Evolutionary conservation across 92 coral and sea anemone species (phyloP).

Genomic region (Umimayanthus kanabou): DNA sequence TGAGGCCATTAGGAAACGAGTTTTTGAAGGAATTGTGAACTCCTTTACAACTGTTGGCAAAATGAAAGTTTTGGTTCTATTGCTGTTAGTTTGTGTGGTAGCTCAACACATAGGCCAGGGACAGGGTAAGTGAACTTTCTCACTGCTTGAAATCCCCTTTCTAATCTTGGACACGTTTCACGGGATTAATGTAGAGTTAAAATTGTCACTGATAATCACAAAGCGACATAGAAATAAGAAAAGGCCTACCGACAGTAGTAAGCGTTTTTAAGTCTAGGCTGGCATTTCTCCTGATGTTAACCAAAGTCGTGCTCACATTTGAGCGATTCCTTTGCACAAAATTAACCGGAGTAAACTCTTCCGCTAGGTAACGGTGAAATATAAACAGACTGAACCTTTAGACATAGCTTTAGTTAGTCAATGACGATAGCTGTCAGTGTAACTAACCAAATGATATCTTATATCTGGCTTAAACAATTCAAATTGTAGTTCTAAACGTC

Average conservation of each 20-base stretch:
- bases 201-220: not conserved
- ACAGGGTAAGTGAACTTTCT: not conserved
- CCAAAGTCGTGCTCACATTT: too few relatives aligned
- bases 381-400: not conserved
- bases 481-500: too few relatives aligned
- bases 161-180: not conserved
- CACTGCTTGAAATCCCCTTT: not conserved
- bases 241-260: not conserved
- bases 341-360: not conserved
- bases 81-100: slow-evolving; percentile 25
- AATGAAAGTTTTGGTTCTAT: slow-evolving; percentile 28
- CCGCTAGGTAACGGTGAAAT: not conserved
- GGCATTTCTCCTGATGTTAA: not conserved
- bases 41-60: slow-evolving; percentile 35
- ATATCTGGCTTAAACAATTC: too few relatives aligned
- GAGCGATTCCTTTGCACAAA: not conserved
- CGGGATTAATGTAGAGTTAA: not conserved
- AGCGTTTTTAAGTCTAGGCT: not conserved
- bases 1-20: slow-evolving; percentile 34
- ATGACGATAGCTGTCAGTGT: too few relatives aligned
- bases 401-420: not conserved
- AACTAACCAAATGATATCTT: too few relatives aligned
- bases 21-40: slow-evolving; percentile 31
- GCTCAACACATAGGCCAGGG: slow-evolving; percentile 18
- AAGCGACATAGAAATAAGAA: not conserved